Conservation (phyloP, 92 coral and sea anemone genomes). For the Muricea muricata region DNA sequence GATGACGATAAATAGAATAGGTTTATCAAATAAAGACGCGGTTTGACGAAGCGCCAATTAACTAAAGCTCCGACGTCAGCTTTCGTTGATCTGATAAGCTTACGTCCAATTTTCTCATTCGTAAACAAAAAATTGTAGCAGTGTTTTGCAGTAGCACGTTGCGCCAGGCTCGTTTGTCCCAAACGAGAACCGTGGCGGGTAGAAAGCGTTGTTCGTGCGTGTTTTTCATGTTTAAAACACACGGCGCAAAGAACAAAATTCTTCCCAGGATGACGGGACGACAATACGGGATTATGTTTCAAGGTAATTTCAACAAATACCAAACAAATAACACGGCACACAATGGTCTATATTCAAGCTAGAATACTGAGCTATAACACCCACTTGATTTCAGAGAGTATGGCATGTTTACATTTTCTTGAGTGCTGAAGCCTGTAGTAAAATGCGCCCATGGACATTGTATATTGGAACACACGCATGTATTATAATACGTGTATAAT, state of each 20-base stretch:
- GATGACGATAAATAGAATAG: too few species aligned
- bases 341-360: not conserved
- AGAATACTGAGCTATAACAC: not conserved
- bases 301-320: not conserved
- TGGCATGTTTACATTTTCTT: constrained; percentile 9
- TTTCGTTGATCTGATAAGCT: not conserved
- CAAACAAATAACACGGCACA: not conserved
- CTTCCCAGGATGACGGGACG: not conserved
- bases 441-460: too few species aligned
- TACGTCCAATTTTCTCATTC: not conserved
- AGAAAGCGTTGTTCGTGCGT: not conserved
- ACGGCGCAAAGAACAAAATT: not conserved
- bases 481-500: not conserved
- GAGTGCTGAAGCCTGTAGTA: constrained; percentile 8
- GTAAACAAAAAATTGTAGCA: not conserved
- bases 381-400: not conserved
- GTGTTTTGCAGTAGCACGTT: not conserved
- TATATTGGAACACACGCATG: too few species aligned
- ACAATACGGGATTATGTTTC: not conserved
- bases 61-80: not conserved
- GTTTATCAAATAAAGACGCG: too few species aligned
- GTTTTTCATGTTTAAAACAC: constrained; percentile 2
- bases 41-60: not conserved
- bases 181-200: not conserved
- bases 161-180: not conserved